phyloP scores from a whole-genome alignment of 2,113 vertebrate genomes.

The Corydoras maculifer region DNA sequence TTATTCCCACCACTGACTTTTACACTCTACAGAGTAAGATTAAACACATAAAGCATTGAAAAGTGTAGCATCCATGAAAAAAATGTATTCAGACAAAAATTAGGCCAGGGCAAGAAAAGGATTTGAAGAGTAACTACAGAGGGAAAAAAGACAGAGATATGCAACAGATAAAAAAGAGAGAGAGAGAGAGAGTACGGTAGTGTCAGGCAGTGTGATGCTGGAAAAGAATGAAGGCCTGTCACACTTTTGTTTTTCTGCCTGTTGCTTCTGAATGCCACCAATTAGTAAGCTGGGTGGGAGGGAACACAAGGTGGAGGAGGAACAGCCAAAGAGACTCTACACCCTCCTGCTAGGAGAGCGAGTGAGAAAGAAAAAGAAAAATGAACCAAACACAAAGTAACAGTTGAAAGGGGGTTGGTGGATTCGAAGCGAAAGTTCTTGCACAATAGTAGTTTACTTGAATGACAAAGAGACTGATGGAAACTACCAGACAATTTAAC shows the following conservation, averaged over 20 bases:
- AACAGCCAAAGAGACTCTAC: too few species aligned
- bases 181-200: neutral
- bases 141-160: neutral
- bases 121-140: neutral
- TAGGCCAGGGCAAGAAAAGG: neutral
- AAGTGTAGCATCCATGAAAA: neutral
- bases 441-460: too few species aligned
- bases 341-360: too few species aligned
- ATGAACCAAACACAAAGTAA: too few species aligned
- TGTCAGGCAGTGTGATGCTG: slow-evolving; percentile 45
- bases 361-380: too few species aligned
- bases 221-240: slow-evolving; percentile 69
- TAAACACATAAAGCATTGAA: neutral
- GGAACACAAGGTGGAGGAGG: slow-evolving; percentile 1
- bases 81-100: neutral
- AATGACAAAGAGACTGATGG: too few species aligned
- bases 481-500: too few species aligned
- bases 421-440: too few species aligned
- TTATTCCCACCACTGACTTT: neutral
- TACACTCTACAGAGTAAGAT: neutral
- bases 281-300: slow-evolving; percentile 39
- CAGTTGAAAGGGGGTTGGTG: too few species aligned
- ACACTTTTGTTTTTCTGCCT: slow-evolving; percentile 54
- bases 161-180: neutral
- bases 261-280: too few species aligned